A percentile compares a stretch with the other conserved stretches of the same genome.
phyloP scores from a whole-genome alignment of 2,113 vertebrate species.

The Phasianus colchicus region DNA sequence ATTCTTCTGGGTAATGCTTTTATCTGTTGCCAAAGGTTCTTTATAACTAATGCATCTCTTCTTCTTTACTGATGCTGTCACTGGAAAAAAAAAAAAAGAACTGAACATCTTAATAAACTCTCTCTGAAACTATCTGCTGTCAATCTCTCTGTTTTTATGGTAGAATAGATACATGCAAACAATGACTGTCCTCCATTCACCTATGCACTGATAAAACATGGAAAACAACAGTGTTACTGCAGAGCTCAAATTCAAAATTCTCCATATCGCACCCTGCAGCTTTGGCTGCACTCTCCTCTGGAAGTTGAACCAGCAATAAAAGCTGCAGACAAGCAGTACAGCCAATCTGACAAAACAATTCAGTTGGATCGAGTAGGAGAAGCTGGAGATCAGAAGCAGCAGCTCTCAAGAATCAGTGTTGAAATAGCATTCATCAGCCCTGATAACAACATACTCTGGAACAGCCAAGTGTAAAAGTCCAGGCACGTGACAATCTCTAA shows the following conservation, averaged over 20 bases:
- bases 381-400: background rate
- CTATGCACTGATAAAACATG: background rate
- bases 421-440: background rate
- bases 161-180: background rate
- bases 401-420: background rate
- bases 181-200: background rate
- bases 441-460: background rate
- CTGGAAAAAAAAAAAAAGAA: background rate
- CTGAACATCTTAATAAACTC: background rate
- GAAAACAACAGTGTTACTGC: background rate
- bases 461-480: background rate
- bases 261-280: background rate
- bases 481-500: background rate
- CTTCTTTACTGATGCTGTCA: background rate
- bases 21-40: background rate
- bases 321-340: background rate
- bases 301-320: background rate
- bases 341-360: background rate
- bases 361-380: background rate
- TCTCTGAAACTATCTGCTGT: background rate
- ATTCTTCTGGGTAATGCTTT: background rate
- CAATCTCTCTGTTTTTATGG: background rate
- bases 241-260: background rate
- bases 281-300: background rate
- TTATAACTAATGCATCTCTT: background rate